These are phyloP conservation scores for Cetonia aurata DNA, from an alignment of 2,888 invertebrate species.

Conservation along the genomic window DNA sequence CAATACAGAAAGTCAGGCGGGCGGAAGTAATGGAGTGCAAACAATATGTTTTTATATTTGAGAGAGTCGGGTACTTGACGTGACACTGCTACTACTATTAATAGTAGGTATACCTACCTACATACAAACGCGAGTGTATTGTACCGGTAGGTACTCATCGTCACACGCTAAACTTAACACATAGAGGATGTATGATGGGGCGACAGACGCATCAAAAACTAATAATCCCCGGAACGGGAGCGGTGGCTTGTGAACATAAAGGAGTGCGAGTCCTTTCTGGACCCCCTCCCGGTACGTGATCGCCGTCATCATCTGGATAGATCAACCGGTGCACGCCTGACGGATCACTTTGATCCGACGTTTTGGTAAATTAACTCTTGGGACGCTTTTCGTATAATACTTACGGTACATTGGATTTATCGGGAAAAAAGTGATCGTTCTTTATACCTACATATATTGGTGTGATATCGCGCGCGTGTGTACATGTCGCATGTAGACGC, in stretches of 20 bases:
- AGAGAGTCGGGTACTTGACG: slow-evolving; percentile 14
- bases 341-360: slow-evolving; percentile 36
- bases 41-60: slow-evolving; percentile 18
- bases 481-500: too few relatives aligned
- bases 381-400: slow-evolving; percentile 21
- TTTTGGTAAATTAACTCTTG: slow-evolving; percentile 43
- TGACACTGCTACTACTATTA: neutral
- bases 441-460: too few relatives aligned
- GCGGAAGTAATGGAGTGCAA: slow-evolving; percentile 6
- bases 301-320: slow-evolving; percentile 30
- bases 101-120: neutral
- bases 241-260: slow-evolving; percentile 54
- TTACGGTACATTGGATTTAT: too few relatives aligned
- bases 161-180: slow-evolving; percentile 52
- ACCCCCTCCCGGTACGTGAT: slow-evolving; percentile 28
- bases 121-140: too few relatives aligned
- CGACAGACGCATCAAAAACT: slow-evolving; percentile 53
- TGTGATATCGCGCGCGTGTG: too few relatives aligned
- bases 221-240: slow-evolving; percentile 52
- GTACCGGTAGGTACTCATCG: slow-evolving; percentile 3
- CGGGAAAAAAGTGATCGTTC: too few relatives aligned
- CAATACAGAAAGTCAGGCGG: neutral
- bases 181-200: slow-evolving; percentile 47
- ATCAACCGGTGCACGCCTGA: slow-evolving; percentile 38
- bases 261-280: slow-evolving; percentile 40